Percentiles rank a stretch among this genome's conserved stretches.
Evolutionary conservation across 1,140 invertebrate species (phyloP).

Genomic region (Penaeus indicus): DNA sequence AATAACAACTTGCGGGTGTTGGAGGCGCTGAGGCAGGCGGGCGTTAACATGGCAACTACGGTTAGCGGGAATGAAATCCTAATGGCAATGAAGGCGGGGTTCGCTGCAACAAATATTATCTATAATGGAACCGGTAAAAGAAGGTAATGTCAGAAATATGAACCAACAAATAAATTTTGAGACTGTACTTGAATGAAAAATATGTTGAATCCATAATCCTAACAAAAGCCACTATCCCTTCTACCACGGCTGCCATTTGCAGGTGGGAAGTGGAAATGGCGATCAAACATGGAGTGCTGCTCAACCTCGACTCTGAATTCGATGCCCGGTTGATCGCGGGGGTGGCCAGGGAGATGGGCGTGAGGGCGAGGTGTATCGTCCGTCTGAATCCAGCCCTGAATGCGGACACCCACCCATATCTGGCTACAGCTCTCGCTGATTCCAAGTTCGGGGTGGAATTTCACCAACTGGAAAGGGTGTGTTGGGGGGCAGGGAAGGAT

Average conservation of each 20-base stretch:
- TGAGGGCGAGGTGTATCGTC: conserved; percentile 3
- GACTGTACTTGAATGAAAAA: no score
- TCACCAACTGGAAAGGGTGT: conserved; percentile 8
- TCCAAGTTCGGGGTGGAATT: conserved; percentile 45
- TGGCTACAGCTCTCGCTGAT: conserved; percentile 32
- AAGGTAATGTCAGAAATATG: background rate
- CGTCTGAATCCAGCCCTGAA: conserved; percentile 37
- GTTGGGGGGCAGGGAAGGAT: background rate
- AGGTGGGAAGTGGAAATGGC: conserved; percentile 42
- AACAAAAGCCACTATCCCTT: background rate
- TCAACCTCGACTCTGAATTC: conserved; percentile 36
- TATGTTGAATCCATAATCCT: no score
- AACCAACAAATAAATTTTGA: no score
- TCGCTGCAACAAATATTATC: conserved; percentile 18
- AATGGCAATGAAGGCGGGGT: conserved; percentile 25
- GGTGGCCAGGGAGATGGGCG: background rate
- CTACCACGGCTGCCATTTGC: no score
- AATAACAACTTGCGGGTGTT: conserved; percentile 29
- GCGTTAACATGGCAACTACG: conserved; percentile 28
- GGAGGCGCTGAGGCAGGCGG: conserved; percentile 24
- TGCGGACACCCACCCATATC: conserved; percentile 38
- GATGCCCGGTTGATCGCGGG: conserved; percentile 17
- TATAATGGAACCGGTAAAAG: conserved; percentile 42
- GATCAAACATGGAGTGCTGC: background rate
- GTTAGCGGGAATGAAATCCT: conserved; percentile 49